Evolutionary conservation across 2,113 vertebrate species (phyloP), one percentile per base, ranked within the genome.

Genomic region (Oryzias woworae): DNA sequence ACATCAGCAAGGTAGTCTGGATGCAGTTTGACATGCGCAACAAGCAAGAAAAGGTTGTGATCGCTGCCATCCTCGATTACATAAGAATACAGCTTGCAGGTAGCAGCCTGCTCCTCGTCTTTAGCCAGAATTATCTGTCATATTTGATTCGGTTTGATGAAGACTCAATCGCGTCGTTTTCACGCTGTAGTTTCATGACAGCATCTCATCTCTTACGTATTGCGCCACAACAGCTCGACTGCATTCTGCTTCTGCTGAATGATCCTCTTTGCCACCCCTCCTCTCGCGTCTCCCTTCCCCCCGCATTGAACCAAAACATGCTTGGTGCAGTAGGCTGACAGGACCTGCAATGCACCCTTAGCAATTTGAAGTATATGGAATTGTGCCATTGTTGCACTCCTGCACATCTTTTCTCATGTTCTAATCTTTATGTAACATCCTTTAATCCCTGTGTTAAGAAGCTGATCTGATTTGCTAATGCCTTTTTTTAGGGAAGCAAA

Each of bases 241-340:
- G 90, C 87, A 92, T 87, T 88, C 82, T 90, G 80, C 80, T 88
- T 62, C 73, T 81, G 80, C 71, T 73, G 80, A 86, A 83, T 82
- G 85, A 88, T 78, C 74, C 61, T 80, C 67, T 69, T 69, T 68
- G 44, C 75, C 57, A 69, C 82, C 82, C 77, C 66, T 45, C 69
- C 77, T 71, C 52, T 64, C 41, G n/a, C 53, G 20, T 69, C 77
- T 58, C 78, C 81, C 72, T 42, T 50, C 75, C 69, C 82, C 82
- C 83, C 80, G 86, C 89, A 86, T 85, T 90, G 85, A 89, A 89
- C 86, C 86, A 90, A 85, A 84, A 81, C 82, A 85, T 83, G 87
- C 84, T 81, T 90, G 89, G 83, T 91, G 90, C 92, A 89, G 88
- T 75, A 89, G 69, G 75, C 78, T 87, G 80, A 75, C 86, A 71